Evolutionary conservation across 2,113 vertebrate species (phyloP), one percentile per base, ranked within the genome.

Genomic region (Eubucco bourcierii): DNA sequence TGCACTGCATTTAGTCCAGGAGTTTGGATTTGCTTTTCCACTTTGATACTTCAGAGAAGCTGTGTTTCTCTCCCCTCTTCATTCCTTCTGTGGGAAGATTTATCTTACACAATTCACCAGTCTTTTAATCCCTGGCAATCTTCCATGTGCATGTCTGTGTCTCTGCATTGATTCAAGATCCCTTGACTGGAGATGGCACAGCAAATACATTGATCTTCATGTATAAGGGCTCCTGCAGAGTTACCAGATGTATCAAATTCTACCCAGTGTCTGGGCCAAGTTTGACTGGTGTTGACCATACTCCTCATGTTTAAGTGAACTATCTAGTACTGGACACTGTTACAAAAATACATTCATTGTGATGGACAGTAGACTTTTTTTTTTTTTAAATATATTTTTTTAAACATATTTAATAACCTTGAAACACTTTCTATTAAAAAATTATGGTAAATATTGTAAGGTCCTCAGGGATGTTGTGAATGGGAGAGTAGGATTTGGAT

Each of bases 41-140:
- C 77, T 94, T 93, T 93, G 77, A 91, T 89, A 53, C 28, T 76
- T 52, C 46, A 64, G 13, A 82, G 63, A 52, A 94, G 92, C 25
- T 10, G 84, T 72, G 13, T 58, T 87, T 53, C 25, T 63, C 37
- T 67, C 21, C 13, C 6, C 17, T 50, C 24, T 28, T 10, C 4
- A 33, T 50, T 19, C 25, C 10, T 79, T 90, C 74, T 1, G 2
- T 76, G 66, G 78, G 71, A 96, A 88, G n/a, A 53, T 34, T 81
- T 87, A 90, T 52, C 46, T 61, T 67, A 71, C 21, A 59, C 28
- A 59, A 33, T 79, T 87, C 56, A 50, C 41, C 17, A 41, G 0
- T 66, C n/a, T 87, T 90, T 86, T 53, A 67, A 12, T 61, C 15
- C 18, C 37, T 70, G 37, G 66, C 50, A 84, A 10, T 74, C 9